Base-by-base conservation (phyloP, 2,888 invertebrate species). In the Drosophila atroscutellata region DNA sequence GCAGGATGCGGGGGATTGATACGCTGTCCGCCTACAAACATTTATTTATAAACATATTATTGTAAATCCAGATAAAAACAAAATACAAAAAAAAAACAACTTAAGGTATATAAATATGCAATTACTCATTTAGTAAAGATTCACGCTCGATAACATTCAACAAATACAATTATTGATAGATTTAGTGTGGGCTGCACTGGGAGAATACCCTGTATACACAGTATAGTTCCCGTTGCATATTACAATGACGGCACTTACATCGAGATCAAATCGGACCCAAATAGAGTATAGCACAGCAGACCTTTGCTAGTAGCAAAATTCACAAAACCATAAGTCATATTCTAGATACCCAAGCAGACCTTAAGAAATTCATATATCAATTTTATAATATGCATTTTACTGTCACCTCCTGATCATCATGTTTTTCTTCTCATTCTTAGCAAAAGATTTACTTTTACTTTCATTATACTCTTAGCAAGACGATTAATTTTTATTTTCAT, bases 71-170 rank as follows among this genome's bases (percentile, higher is more conserved):
- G 55, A 37, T 18, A 37, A n/a, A 55, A 32, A 20, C n/a, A 20
- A 34, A 34, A 24, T 37, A 15, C 30, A 3, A 13, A 55, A 28
- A 55, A 28, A 34, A 39, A 28, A 28, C n/a, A 13, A 2, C n/a
- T 8, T 15, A 6, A n/a, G 28, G 15, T 20, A 20, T 39, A 56
- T 28, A 39, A 56, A 56, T 56, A 56, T 42, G 56, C 28, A 39
- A 42, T 56, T 56, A 56, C 28, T 30, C 39, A 39, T 56, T 51
- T 28, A 9, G n/a, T 42, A 28, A 20, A 39, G 28, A 56, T 56
- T 56, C 28, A 20, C 3, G 13, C 28, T 42, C n/a, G 15, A 56
- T 56, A 56, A 39, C 28, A 56, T 9, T 39, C 7, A 20, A 56
- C 20, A 28, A 55, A 28, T 42, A 9, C 5, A 39, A 56, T 30